Percentiles rank a stretch among this genome's conserved stretches.
phyloP scores from a whole-genome alignment of 2,113 vertebrate species.

The Collichthys lucidus region DNA sequence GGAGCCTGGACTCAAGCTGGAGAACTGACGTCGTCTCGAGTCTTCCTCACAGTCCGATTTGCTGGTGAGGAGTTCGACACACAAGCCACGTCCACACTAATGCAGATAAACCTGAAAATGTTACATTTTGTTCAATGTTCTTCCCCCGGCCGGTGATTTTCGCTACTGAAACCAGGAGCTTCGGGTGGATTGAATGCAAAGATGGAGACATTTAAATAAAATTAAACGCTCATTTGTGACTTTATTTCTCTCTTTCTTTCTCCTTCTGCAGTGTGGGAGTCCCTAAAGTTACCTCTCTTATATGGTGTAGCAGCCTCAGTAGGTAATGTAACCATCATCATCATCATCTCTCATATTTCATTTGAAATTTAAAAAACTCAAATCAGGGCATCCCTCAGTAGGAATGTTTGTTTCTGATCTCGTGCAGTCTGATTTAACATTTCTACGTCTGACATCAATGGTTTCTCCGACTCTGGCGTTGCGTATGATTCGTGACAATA shows the following conservation, averaged over 20 bases:
- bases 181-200: neutral
- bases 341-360: neutral
- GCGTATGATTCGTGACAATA: no score
- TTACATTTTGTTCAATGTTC: no score
- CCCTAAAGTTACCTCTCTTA: slow-evolving; percentile 93
- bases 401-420: no score
- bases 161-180: neutral
- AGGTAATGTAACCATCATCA: slow-evolving; percentile 52
- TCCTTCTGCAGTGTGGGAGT: slow-evolving; percentile 88
- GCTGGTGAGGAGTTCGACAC: slow-evolving; percentile 85
- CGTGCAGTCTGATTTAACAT: no score
- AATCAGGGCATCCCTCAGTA: neutral
- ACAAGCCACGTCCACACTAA: neutral
- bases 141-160: no score
- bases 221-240: neutral
- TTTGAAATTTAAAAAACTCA: neutral
- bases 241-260: neutral
- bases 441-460: neutral
- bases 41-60: slow-evolving; percentile 92
- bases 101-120: neutral
- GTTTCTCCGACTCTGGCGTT: no score
- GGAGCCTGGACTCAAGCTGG: slow-evolving; percentile 88
- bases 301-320: slow-evolving; percentile 90
- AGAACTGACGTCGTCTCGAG: slow-evolving; percentile 84
- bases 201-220: neutral